Evolutionary conservation across 2,797 vertebrate species (phyloP).

Genomic region (Lycodopsis pacificus): DNA sequence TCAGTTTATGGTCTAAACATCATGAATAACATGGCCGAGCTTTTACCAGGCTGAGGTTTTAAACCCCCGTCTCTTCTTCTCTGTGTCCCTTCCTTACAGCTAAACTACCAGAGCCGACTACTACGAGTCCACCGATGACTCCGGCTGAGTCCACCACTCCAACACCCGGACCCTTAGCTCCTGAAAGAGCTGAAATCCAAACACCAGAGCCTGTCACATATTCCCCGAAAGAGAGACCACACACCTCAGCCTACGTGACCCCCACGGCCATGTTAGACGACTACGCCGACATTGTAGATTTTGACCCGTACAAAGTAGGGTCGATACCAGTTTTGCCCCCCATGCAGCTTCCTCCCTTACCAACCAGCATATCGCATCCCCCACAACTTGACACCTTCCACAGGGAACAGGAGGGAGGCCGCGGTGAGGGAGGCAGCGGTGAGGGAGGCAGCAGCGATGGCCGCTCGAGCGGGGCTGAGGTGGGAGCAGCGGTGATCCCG

Average conservation of each 20-base stretch:
- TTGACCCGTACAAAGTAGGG: constrained; percentile 7
- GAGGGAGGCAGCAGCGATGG: constrained; percentile 35
- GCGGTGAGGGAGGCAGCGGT: constrained; percentile 20
- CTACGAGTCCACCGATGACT: background rate
- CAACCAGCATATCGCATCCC: constrained; percentile 20
- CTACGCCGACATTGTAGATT: constrained; percentile 7
- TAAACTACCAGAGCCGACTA: constrained; percentile 58
- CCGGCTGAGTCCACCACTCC: background rate
- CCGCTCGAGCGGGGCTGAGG: background rate
- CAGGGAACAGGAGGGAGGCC: background rate
- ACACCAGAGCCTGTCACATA: background rate
- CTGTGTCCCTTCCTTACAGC: constrained; percentile 39
- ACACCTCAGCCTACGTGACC: background rate
- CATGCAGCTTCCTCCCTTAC: constrained; percentile 52
- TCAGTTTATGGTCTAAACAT: too few relatives aligned
- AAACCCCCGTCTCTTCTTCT: background rate
- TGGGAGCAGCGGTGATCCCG: background rate
- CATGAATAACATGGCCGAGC: background rate
- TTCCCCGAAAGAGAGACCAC: constrained; percentile 16
- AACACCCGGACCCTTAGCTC: background rate
- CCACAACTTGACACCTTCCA: constrained; percentile 54
- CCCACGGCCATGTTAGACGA: background rate
- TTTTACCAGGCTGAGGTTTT: background rate
- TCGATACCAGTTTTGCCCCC: constrained; percentile 16
- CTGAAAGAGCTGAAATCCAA: constrained; percentile 28